Evolutionary conservation across 2,113 vertebrate genomes (phyloP), one percentile per base, ranked within the genome.

Genomic region (Platysternon megacephalum): DNA sequence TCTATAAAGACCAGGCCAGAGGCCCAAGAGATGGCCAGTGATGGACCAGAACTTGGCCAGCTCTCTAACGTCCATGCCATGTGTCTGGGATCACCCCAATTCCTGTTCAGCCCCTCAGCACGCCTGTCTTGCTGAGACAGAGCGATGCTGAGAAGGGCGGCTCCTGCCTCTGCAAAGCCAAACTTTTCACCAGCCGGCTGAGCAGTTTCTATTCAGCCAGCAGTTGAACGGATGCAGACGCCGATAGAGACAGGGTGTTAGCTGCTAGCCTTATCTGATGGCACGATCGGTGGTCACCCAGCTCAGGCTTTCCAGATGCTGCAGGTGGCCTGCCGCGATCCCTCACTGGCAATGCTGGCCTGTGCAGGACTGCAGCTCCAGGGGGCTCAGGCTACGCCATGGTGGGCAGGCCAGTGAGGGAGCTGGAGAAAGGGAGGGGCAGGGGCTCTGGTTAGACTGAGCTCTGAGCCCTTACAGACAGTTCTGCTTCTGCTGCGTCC

Each of bases 401-500:
- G 0, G 10, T 0, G 0, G 22, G 21, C 52, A 22, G 92, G 49
- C 7, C 24, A 42, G 39, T 22, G 2, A 0, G 1, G 2, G 51
- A 32, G 72, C 44, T 46, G 13, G 17, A 44, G 3, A 22, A n/a
- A 32, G 83, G 80, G 80, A 24, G 14, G 65, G 35, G 7, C 1
- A 16, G 65, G 81, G 58, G 3, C 22, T 0, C 0, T 46, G 10
- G 6, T 0, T 46, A 28, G 42, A 13, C 42, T 12, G 39, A 76
- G 22, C 10, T 9, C 42, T 11, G 2, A 26, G 8, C 39, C 82
- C 1, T 0, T 3, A 19, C 78, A 28, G 78, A 53, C 24, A 86
- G 52, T 95, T 93, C 88, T 86, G 83, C 95, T 97, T 97, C 93
- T 97, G 93, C 94, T 95, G 87, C 76, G 79, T 42, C 12, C 80